These are phyloP conservation scores for Hylia prasina DNA, from an alignment of 2,113 vertebrate species.

Conservation along the genomic window DNA sequence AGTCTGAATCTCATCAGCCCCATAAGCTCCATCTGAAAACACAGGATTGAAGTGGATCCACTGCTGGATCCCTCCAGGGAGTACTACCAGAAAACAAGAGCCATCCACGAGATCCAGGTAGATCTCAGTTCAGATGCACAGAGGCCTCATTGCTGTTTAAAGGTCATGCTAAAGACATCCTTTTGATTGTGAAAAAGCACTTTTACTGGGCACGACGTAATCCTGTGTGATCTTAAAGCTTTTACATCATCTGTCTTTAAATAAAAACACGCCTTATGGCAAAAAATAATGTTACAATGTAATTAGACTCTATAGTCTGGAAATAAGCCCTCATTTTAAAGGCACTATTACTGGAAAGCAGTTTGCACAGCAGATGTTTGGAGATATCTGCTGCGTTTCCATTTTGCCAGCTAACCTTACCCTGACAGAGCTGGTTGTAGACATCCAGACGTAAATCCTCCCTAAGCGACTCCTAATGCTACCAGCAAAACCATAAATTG, in stretches of 20 bases:
- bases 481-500: constrained; percentile 42
- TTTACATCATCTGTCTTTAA: constrained; percentile 38
- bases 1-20: neutral
- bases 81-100: neutral
- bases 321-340: constrained; percentile 47
- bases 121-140: neutral
- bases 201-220: neutral
- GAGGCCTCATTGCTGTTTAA: neutral
- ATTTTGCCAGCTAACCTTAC: constrained; percentile 29
- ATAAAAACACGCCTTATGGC: constrained; percentile 44
- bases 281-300: constrained; percentile 44
- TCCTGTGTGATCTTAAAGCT: neutral
- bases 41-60: neutral
- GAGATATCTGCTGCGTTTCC: constrained; percentile 58
- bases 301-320: constrained; percentile 50
- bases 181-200: neutral
- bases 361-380: constrained; percentile 61
- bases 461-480: neutral
- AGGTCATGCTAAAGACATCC: neutral
- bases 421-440: neutral
- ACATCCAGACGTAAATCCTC: constrained; percentile 22
- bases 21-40: neutral
- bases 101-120: neutral
- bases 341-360: constrained; percentile 37
- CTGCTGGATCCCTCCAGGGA: neutral